Conservation (phyloP, 64 coral and sea anemone genomes). For the Dendrophyllia cribrosa region DNA sequence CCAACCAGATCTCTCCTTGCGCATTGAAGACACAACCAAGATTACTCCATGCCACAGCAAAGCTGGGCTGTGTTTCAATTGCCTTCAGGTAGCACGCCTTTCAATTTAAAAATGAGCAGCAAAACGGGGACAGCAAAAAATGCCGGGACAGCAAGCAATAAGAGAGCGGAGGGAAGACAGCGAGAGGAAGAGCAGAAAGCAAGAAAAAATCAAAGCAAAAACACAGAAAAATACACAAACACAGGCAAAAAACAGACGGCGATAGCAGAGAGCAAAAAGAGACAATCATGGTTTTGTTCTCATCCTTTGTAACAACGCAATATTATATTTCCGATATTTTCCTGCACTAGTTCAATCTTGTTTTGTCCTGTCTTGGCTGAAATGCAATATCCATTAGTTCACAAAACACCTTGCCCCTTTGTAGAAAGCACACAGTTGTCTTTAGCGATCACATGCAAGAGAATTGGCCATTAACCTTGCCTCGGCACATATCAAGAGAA, state of each 20-base stretch:
- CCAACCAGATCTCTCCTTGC: conserved; percentile 99
- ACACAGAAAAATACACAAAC: conserved; percentile 77
- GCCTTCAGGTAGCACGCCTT: conserved; percentile 99
- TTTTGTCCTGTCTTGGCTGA: conserved; percentile 53
- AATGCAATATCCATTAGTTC: conserved; percentile 57
- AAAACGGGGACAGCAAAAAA: conserved; percentile 86
- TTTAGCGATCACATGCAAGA: background rate
- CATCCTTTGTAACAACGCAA: conserved; percentile 94
- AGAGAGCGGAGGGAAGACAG: conserved; percentile 53
- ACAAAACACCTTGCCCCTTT: conserved; percentile 38
- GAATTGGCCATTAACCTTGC: background rate
- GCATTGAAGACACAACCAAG: conserved; percentile 99
- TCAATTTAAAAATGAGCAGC: conserved; percentile 86
- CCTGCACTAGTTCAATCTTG: conserved; percentile 11
- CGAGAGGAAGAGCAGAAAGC: conserved; percentile 65
- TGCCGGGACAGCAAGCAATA: conserved; percentile 64
- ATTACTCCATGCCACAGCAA: conserved; percentile 99
- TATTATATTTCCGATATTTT: conserved; percentile 49
- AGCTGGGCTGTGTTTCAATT: conserved; percentile 99
- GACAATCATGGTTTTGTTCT: conserved; percentile 99
- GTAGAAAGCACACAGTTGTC: conserved; percentile 6
- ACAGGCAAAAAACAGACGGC: conserved; percentile 61
- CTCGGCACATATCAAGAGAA: background rate
- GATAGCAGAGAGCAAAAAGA: conserved; percentile 99
- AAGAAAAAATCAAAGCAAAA: conserved; percentile 82